A percentile compares a stretch with the other conserved stretches of the same genome.
phyloP scores from a whole-genome alignment of 1,140 invertebrate genomes.

The Drosophila athabasca region DNA sequence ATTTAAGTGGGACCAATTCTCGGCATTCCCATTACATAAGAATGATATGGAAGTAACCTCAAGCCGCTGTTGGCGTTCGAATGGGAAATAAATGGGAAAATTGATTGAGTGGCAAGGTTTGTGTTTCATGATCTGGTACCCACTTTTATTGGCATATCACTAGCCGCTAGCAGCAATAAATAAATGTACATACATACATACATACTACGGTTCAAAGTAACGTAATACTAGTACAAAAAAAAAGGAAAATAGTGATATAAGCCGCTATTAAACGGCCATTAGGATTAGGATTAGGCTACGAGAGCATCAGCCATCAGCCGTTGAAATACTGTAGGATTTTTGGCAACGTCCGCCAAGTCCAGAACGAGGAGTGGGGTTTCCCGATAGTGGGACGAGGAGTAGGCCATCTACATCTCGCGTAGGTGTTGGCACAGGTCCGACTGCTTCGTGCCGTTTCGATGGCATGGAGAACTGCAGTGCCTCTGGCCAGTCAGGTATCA shows the following conservation, averaged over 20 bases:
- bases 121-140: no score
- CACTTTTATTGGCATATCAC: no score
- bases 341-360: conserved; percentile 25
- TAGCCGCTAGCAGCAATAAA: no score
- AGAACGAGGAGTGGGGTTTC: background rate
- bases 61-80: no score
- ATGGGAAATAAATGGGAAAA: no score
- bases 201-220: no score
- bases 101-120: no score
- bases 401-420: conserved; percentile 50
- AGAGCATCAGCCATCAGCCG: conserved; percentile 12
- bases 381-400: conserved; percentile 11
- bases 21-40: conserved; percentile 26
- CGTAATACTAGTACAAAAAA: no score
- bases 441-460: conserved; percentile 45
- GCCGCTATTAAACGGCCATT: background rate
- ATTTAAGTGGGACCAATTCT: conserved; percentile 23
- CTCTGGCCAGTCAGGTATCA: conserved; percentile 35
- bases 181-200: no score
- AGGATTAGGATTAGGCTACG: no score
- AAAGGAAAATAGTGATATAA: no score
- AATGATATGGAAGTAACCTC: background rate
- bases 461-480: conserved; percentile 58
- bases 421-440: conserved; percentile 27
- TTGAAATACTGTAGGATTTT: conserved; percentile 37